Conservation (phyloP, 2,797 vertebrate species). For the Falco biarmicus region DNA sequence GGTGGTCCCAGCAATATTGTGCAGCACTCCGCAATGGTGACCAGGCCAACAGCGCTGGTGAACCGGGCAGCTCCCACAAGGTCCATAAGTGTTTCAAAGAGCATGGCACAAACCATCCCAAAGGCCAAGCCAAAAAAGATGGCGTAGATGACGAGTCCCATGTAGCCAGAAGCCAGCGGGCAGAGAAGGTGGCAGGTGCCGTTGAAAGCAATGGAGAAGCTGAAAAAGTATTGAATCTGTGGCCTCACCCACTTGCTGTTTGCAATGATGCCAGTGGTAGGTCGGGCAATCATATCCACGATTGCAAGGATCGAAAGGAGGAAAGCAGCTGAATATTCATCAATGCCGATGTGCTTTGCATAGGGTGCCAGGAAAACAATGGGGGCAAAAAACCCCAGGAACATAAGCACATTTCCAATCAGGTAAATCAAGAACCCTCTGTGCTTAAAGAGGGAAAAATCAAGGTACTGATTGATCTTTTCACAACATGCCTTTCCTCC, state of each 20-base stretch:
- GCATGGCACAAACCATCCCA: slow-evolving; percentile 84
- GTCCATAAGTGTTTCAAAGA: slow-evolving; percentile 87
- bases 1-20: slow-evolving; percentile 84
- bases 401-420: slow-evolving; percentile 83
- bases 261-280: slow-evolving; percentile 79
- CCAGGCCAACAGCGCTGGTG: slow-evolving; percentile 82
- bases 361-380: slow-evolving; percentile 85
- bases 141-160: slow-evolving; percentile 73
- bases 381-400: slow-evolving; percentile 85
- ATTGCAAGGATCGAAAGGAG: slow-evolving; percentile 84
- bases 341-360: slow-evolving; percentile 77
- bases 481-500: slow-evolving; percentile 59
- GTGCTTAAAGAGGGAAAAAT: slow-evolving; percentile 85
- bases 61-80: slow-evolving; percentile 81
- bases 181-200: slow-evolving; percentile 84
- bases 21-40: slow-evolving; percentile 85
- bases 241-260: slow-evolving; percentile 83
- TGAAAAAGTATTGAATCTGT: slow-evolving; percentile 85
- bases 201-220: slow-evolving; percentile 81
- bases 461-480: slow-evolving; percentile 74
- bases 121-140: slow-evolving; percentile 81
- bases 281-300: slow-evolving; percentile 85
- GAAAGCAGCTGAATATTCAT: slow-evolving; percentile 83
- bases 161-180: slow-evolving; percentile 77
- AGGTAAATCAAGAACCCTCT: slow-evolving; percentile 87